Evolutionary conservation across 2,113 vertebrate genomes (phyloP), one percentile per base, ranked within the genome.

Genomic region (Plectropomus leopardus): DNA sequence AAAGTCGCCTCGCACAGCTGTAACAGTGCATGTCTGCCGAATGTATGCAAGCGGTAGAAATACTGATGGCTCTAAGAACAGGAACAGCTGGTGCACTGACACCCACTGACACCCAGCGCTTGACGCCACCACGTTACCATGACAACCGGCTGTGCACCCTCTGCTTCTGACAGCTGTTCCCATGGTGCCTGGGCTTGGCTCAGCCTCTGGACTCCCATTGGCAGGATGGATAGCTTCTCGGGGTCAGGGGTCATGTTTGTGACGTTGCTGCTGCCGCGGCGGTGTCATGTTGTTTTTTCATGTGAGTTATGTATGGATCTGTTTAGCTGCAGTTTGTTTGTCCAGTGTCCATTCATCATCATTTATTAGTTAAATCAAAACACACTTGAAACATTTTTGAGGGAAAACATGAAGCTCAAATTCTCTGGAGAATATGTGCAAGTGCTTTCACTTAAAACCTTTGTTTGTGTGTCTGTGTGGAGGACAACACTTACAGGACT

Each of bases 141-240:
- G 94, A 77, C 92, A 80, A 93, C 92, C 76, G 75, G 76, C 88
- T 54, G 72, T 67, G 88, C 86, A 68, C 88, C 83, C 89, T 91
- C 78, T 85, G 89, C 57, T 89, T 88, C 75, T 92, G 90, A 92
- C 93, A 93, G 92, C 91, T 91, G 91, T 91, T 93, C 93, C 93
- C 88, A 92, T 93, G 87, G 89, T 9, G 61, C 84, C 81, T 44
- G 51, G 26, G 61, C 65, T 83, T 66, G 69, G 76, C 87, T 88
- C 80, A 69, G 67, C 65, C 75, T 51, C 77, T 48, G 79, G 69
- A 75, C 84, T 86, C 72, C 55, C 70, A 63, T 72, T 74, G 69
- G 89, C 76, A 80, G 78, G 80, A 89, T 76, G 69, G 69, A 88
- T 83, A 21, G 48, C 81, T 70, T 42, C 63, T 30, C 7, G 1